These are phyloP conservation scores for Labeo rohita DNA, from an alignment of 2,113 vertebrate species.

Conservation along the genomic window DNA sequence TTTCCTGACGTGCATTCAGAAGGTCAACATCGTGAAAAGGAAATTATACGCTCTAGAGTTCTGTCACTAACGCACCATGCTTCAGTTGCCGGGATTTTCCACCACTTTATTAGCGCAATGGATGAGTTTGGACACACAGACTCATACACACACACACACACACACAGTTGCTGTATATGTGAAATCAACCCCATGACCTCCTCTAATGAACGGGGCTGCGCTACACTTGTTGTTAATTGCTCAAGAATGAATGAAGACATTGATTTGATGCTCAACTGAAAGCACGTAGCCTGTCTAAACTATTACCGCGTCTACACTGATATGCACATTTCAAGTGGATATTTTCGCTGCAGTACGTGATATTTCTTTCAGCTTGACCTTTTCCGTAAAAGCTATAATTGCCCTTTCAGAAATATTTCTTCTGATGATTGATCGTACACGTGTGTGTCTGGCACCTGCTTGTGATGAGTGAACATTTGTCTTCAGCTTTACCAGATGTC, in stretches of 20 bases:
- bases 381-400: background rate
- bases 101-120: slow-evolving; percentile 17
- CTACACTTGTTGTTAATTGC: slow-evolving; percentile 32
- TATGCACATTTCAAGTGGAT: background rate
- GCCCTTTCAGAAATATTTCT: background rate
- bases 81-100: slow-evolving; percentile 30
- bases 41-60: slow-evolving; percentile 18
- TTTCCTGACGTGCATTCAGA: slow-evolving; percentile 2
- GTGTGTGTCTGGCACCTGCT: background rate
- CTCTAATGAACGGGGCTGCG: background rate
- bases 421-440: background rate
- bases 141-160: background rate
- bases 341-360: background rate
- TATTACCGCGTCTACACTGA: background rate
- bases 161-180: background rate
- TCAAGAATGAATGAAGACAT: slow-evolving; percentile 31
- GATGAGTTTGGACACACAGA: slow-evolving; percentile 20
- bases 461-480: background rate
- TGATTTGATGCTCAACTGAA: slow-evolving; percentile 17
- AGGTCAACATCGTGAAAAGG: background rate
- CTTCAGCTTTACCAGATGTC: slow-evolving; percentile 7
- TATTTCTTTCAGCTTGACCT: background rate
- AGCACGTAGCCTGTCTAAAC: background rate
- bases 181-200: background rate
- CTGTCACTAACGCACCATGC: slow-evolving; percentile 4